These are phyloP conservation scores for Cliona cf. orientalis DNA, from an alignment of 37 sponge, comb jelly and placozoan genomes.

Conservation along the genomic window DNA sequence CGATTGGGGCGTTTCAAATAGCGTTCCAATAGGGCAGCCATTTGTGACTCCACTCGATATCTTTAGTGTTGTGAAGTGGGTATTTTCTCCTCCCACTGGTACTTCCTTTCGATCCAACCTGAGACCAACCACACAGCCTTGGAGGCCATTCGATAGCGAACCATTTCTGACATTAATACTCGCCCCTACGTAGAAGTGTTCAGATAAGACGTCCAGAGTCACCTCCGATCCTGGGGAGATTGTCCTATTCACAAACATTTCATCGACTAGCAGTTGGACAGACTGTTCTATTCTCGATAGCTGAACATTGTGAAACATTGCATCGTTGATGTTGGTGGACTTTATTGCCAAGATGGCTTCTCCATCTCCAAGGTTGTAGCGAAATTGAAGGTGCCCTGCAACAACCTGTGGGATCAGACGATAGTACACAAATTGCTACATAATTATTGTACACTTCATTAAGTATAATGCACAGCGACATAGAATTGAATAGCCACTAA, in stretches of 20 bases:
- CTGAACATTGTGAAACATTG: slow-evolving; percentile 23
- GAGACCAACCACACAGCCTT: slow-evolving; percentile 64
- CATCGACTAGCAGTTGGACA: slow-evolving; percentile 35
- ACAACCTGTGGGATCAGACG: slow-evolving; percentile 28
- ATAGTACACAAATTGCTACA: not conserved
- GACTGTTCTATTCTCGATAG: slow-evolving; percentile 42
- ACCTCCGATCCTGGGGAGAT: slow-evolving; percentile 21
- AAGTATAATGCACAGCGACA: not conserved
- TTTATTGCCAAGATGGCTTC: slow-evolving; percentile 11
- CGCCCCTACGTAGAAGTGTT: slow-evolving; percentile 52
- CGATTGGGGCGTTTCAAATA: slow-evolving; percentile 7
- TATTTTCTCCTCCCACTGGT: slow-evolving; percentile 46
- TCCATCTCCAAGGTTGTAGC: slow-evolving; percentile 74
- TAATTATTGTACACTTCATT: not conserved
- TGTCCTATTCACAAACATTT: slow-evolving; percentile 22
- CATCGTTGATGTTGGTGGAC: slow-evolving; percentile 26
- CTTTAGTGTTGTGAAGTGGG: slow-evolving; percentile 18
- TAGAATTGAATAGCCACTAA: not conserved
- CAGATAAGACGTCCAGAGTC: slow-evolving; percentile 35
- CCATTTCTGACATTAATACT: not conserved
- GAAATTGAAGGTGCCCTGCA: slow-evolving; percentile 61
- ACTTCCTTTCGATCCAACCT: slow-evolving; percentile 62
- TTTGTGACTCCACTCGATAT: not conserved
- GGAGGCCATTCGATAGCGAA: slow-evolving; percentile 19
- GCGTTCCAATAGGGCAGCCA: not conserved